These are phyloP conservation scores for Plebejus melissa DNA, from an alignment of 2,888 invertebrate species.

Conservation along the genomic window DNA sequence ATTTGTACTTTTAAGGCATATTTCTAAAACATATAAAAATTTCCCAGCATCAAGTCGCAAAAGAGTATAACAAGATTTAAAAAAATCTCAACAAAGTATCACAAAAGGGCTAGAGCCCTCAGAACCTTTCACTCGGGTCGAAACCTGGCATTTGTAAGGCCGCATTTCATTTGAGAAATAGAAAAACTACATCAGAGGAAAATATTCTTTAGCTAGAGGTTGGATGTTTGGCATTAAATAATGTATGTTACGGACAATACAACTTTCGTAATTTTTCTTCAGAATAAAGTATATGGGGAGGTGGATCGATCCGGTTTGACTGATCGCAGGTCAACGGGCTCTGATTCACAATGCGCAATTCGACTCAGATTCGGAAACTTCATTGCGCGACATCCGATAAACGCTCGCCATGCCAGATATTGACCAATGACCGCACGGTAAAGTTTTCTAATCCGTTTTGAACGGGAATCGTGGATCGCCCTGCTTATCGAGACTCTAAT, in stretches of 20 bases:
- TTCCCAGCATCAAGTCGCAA: not conserved
- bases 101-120: slow-evolving; percentile 2
- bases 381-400: too few relatives aligned
- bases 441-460: too few relatives aligned
- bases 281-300: too few relatives aligned
- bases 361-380: too few relatives aligned
- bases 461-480: too few relatives aligned
- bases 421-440: too few relatives aligned
- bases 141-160: slow-evolving; percentile 1
- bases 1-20: not conserved
- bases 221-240: not conserved
- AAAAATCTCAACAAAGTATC: slow-evolving; percentile 2
- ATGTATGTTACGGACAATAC: not conserved
- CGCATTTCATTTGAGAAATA: slow-evolving; percentile 12
- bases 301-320: too few relatives aligned
- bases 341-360: too few relatives aligned
- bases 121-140: not conserved
- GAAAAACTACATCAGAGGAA: slow-evolving; percentile 10
- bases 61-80: slow-evolving; percentile 4
- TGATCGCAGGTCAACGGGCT: too few relatives aligned
- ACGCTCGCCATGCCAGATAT: too few relatives aligned
- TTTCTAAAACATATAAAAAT: not conserved
- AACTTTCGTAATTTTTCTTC: not conserved
- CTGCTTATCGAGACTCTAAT: too few relatives aligned
- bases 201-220: not conserved